Evolutionary conservation across 53 echinoderm and acorn worm genomes (phyloP), one percentile per base, ranked within the genome.

Genomic region (Crossaster papposus): DNA sequence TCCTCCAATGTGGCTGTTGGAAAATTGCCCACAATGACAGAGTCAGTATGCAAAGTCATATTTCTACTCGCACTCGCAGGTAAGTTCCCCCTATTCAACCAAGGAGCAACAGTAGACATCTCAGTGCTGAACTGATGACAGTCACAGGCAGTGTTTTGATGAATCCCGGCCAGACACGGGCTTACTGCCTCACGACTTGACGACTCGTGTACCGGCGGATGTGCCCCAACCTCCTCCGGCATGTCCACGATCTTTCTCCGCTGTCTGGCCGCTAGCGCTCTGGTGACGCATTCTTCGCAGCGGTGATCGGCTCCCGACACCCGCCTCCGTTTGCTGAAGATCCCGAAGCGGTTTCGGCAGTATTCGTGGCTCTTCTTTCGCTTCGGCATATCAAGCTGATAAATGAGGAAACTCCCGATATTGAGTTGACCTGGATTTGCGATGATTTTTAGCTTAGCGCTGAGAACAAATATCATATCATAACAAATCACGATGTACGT

Each of bases 281-380:
- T 71, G 30, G 15, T 30, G 36, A 36, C 72, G 18, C 76, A 76
- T 76, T 75, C 75, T 3, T 35, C 74, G 31, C 50, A 58, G 33
- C 54, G 52, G n/a, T 24, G n/a, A 2, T 53, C 53, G 51, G 73
- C 17, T 7, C 51, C 29, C 35, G 38, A 65, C 37, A 55, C 20
- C 29, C 87, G 54, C 36, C 87, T 30, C 38, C 77, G 35, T 24
- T 87, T 87, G 58, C 28, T 74, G 36, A 83, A 83, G n/a, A 76
- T 75, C 14, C 87, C 87, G 22, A 87, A 72, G 76, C 87, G 87
- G 30, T 51, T 52, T 77, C 87, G 87, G 35, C 87, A 87, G 63
- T 76, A 77, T 22, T 87, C 87, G 35, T 87, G 87, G 87, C 76
- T 62, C 44, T 75, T 87, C 77, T 87, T 87, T 6, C 87, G 62